These are phyloP conservation scores for Phaonia tiefii DNA, from an alignment of 2,888 invertebrate species.

Conservation along the genomic window DNA sequence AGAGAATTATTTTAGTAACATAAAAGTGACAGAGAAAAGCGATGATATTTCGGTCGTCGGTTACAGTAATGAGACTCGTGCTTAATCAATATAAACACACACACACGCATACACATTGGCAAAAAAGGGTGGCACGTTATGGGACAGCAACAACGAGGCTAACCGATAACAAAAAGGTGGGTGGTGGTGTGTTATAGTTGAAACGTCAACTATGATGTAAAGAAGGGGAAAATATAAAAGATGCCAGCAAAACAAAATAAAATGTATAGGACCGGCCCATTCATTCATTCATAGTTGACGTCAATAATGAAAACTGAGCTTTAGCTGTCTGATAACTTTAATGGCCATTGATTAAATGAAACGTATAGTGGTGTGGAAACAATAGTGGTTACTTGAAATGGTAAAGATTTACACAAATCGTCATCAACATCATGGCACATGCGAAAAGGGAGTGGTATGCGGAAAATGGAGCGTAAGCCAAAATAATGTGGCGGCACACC, in stretches of 20 bases:
- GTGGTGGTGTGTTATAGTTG: conserved; percentile 4
- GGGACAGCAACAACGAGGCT: not conserved
- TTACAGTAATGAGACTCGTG: too few species aligned
- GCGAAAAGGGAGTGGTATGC: conserved; percentile 61
- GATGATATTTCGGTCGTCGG: not conserved
- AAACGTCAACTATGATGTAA: conserved; percentile 35
- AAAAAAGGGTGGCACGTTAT: not conserved
- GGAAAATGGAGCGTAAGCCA: conserved; percentile 13
- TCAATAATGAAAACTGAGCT: conserved; percentile 1
- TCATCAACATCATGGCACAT: not conserved
- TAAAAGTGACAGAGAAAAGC: not conserved
- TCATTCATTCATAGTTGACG: not conserved
- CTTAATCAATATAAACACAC: too few species aligned
- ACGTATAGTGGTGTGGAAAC: conserved; percentile 31
- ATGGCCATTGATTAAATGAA: conserved; percentile 35
- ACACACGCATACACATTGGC: not conserved
- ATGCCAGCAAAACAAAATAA: not conserved
- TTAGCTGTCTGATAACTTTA: conserved; percentile 14
- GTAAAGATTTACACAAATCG: conserved; percentile 14
- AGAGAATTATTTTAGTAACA: not conserved
- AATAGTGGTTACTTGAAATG: not conserved
- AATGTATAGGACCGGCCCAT: not conserved
- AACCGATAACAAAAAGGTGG: not conserved
- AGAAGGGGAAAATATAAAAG: not conserved
- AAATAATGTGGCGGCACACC: conserved; percentile 14